A percentile compares a stretch with the other conserved stretches of the same genome.
These are phyloP conservation scores for Alca torda DNA, from an alignment of 2,797 vertebrate species.

Conservation along the genomic window DNA sequence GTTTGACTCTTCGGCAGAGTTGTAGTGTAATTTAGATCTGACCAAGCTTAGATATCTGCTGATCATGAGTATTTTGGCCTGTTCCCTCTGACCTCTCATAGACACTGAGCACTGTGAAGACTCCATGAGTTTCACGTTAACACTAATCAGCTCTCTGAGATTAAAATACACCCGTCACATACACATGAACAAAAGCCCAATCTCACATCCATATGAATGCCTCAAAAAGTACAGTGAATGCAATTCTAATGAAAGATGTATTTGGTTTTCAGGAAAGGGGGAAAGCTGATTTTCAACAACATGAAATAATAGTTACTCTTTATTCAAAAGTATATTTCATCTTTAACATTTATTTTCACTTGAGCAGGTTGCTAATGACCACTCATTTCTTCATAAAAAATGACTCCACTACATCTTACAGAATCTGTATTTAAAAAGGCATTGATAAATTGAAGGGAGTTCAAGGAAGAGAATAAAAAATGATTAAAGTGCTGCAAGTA, in stretches of 20 bases:
- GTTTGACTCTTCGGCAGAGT: not conserved
- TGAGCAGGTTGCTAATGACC: slow-evolving; percentile 22
- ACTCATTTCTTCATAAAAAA: slow-evolving; percentile 36
- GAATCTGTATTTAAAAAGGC: slow-evolving; percentile 54
- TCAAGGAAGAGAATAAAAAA: slow-evolving; percentile 53
- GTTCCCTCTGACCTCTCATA: not conserved
- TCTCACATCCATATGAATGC: not conserved
- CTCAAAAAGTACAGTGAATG: not conserved
- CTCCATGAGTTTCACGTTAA: not conserved
- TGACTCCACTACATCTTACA: not conserved
- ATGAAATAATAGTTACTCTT: slow-evolving; percentile 5
- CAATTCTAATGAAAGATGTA: not conserved
- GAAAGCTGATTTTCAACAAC: not conserved
- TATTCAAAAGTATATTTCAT: slow-evolving; percentile 22
- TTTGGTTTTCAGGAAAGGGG: not conserved
- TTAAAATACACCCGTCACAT: not conserved
- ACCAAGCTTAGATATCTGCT: not conserved
- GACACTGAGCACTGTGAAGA: not conserved
- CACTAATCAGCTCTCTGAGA: not conserved
- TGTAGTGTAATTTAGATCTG: not conserved
- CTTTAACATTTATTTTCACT: slow-evolving; percentile 32
- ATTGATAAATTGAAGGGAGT: slow-evolving; percentile 56
- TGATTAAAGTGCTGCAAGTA: slow-evolving; percentile 39
- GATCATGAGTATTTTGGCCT: not conserved
- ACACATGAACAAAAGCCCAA: not conserved